These are phyloP conservation scores for Ciconia boyciana DNA, from an alignment of 2,113 vertebrate genomes.

Conservation along the genomic window DNA sequence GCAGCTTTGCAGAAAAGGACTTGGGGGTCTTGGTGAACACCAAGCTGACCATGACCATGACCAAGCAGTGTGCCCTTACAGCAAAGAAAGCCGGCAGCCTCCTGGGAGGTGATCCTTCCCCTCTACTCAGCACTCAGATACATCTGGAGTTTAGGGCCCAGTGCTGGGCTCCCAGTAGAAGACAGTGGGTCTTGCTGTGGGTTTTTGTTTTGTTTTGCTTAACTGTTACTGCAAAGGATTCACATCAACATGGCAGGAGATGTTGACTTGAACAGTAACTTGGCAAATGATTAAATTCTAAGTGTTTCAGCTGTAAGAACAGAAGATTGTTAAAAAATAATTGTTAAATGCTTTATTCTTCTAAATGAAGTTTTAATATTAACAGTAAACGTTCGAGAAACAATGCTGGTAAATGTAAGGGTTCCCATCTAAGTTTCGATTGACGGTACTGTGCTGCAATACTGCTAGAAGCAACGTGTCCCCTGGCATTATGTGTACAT, in stretches of 20 bases:
- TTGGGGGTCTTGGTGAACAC: background rate
- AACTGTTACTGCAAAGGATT: background rate
- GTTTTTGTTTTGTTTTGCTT: background rate
- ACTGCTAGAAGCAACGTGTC: background rate
- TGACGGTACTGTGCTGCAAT: background rate
- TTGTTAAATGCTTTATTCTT: background rate
- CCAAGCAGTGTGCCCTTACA: background rate
- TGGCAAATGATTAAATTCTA: background rate
- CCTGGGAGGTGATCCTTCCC: background rate
- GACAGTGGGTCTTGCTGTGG: background rate
- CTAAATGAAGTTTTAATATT: background rate
- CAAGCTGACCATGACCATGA: background rate
- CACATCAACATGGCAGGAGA: background rate
- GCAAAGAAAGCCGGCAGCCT: background rate
- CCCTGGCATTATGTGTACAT: background rate
- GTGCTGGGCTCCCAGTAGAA: background rate
- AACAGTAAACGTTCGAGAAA: background rate
- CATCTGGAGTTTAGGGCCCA: background rate
- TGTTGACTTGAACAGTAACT: background rate
- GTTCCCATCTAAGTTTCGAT: background rate
- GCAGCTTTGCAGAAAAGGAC: background rate
- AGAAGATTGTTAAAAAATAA: background rate
- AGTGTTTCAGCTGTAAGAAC: background rate
- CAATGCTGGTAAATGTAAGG: background rate
- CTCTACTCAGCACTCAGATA: background rate